These are phyloP conservation scores for Dendrocincla fuliginosa DNA, from an alignment of 2,797 vertebrate species.

Conservation along the genomic window DNA sequence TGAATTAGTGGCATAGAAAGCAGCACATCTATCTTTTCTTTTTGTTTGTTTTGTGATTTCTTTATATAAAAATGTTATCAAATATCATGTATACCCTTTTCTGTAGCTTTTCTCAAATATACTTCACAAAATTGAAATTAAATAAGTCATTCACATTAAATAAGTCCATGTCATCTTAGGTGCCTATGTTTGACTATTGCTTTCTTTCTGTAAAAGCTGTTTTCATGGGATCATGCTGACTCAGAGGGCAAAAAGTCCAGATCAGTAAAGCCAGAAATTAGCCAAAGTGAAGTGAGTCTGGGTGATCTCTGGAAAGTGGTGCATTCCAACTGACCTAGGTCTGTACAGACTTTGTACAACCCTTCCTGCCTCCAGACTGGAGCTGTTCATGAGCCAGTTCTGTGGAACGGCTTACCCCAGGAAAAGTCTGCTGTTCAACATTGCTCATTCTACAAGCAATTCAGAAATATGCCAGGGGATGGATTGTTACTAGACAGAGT, in stretches of 20 bases:
- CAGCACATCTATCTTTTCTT: neutral
- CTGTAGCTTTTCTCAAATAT: neutral
- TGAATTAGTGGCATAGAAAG: neutral
- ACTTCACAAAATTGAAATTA: neutral
- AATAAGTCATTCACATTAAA: neutral
- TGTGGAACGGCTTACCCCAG: neutral
- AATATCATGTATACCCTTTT: neutral
- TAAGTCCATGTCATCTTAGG: neutral
- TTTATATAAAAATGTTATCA: neutral
- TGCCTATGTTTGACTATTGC: neutral
- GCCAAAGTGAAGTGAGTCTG: neutral
- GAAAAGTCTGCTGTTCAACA: neutral
- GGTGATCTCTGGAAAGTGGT: neutral
- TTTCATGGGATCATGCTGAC: neutral
- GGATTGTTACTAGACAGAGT: neutral
- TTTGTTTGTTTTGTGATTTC: neutral
- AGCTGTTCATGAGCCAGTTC: accelerated
- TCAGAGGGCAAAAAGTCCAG: neutral
- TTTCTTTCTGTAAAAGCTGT: neutral
- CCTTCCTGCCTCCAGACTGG: neutral
- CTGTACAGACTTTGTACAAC: neutral
- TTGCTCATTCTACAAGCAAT: neutral
- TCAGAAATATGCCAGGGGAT: neutral
- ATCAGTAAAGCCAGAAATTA: neutral
- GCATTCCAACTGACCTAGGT: neutral